Percentiles rank a stretch among this genome's conserved stretches.
Conservation (phyloP, 2,888 invertebrate genomes). For the Aphodius granarius region DNA sequence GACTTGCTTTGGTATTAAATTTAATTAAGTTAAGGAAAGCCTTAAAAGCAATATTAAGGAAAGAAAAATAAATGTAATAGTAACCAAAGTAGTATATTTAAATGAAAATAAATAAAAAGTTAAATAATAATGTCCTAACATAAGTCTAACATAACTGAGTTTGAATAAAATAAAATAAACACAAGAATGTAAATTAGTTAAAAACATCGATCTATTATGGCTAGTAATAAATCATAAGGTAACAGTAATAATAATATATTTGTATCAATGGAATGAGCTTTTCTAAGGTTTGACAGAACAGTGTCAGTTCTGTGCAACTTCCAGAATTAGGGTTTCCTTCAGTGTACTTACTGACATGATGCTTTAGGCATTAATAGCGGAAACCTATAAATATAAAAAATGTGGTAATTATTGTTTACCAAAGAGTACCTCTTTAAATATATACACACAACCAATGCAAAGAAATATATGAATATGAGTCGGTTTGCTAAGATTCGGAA, state of each 20-base stretch:
- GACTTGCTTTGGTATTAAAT: background rate
- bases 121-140: background rate
- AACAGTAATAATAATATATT: background rate
- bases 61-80: background rate
- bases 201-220: too few species aligned
- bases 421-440: background rate
- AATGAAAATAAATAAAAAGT: background rate
- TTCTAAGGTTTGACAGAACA: background rate
- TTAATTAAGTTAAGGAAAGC: background rate
- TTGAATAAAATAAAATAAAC: background rate
- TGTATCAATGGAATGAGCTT: background rate
- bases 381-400: slow-evolving; percentile 11
- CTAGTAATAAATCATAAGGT: background rate
- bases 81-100: background rate
- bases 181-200: too few species aligned
- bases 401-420: background rate
- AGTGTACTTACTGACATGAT: background rate
- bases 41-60: background rate
- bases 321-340: background rate
- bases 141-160: background rate
- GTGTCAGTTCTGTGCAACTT: background rate
- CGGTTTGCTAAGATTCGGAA: too few species aligned
- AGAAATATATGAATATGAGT: background rate
- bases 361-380: slow-evolving; percentile 6
- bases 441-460: background rate